phyloP scores from a whole-genome alignment of 2,113 vertebrate species.

The Corythaixoides concolor region DNA sequence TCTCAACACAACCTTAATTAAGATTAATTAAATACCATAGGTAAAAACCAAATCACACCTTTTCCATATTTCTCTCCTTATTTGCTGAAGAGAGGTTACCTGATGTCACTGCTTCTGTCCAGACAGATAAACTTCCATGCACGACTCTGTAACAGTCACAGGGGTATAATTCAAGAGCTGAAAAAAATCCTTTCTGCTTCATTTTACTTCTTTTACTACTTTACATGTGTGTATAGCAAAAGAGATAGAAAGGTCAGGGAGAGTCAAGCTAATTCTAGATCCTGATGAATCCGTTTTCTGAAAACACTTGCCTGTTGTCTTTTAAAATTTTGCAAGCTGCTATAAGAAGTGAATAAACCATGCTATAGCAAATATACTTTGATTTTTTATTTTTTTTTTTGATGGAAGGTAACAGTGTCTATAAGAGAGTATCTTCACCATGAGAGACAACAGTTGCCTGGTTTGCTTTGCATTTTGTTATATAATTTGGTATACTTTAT shows the following conservation, averaged over 20 bases:
- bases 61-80: background rate
- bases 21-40: background rate
- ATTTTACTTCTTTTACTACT: background rate
- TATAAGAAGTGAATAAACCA: background rate
- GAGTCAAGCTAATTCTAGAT: background rate
- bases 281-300: background rate
- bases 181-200: background rate
- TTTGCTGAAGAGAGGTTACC: background rate
- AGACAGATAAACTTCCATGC: background rate
- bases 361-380: background rate
- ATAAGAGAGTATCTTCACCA: background rate
- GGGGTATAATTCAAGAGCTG: background rate
- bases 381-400: background rate
- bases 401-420: background rate
- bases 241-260: background rate
- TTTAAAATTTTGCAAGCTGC: background rate
- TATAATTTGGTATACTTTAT: background rate
- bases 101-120: background rate
- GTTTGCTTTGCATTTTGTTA: background rate
- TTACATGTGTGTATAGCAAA: background rate
- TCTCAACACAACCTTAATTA: background rate
- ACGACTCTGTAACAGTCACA: too few species aligned
- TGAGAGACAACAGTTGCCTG: background rate
- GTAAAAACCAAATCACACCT: background rate
- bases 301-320: background rate